Evolutionary conservation across 2,797 vertebrate genomes (phyloP).

Genomic region (Oreortyx pictus): DNA sequence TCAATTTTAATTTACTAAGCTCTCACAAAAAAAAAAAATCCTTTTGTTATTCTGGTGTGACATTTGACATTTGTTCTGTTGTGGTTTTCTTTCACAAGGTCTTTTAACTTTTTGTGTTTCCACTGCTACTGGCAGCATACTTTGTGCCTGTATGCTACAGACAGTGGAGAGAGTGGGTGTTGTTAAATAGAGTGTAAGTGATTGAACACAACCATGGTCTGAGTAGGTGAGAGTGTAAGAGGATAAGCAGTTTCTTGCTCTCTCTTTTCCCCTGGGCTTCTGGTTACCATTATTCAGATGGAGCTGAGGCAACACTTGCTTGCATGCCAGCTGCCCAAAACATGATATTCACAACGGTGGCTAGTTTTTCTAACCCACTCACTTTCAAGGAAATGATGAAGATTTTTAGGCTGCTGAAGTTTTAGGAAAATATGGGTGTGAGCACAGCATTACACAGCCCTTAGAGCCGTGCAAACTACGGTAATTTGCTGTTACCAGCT

Average conservation of each 20-base stretch:
- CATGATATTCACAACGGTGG: constrained; percentile 30
- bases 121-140: background rate
- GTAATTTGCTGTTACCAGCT: background rate
- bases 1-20: background rate
- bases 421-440: constrained; percentile 32
- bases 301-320: background rate
- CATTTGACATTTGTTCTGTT: background rate
- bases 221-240: background rate
- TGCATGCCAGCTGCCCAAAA: constrained; percentile 63
- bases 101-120: background rate
- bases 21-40: background rate
- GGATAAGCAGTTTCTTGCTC: background rate
- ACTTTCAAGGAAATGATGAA: constrained; percentile 19
- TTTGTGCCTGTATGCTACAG: background rate
- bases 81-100: background rate
- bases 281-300: constrained; percentile 5
- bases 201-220: background rate
- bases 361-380: background rate
- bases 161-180: background rate
- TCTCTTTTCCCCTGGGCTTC: background rate
- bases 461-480: background rate
- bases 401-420: constrained; percentile 10
- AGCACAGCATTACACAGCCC: background rate
- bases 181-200: background rate
- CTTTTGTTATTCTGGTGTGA: background rate